Percentiles rank a stretch among this genome's conserved stretches.
These are phyloP conservation scores for Pimpla rufipes DNA, from an alignment of 2,888 invertebrate genomes.

Conservation along the genomic window DNA sequence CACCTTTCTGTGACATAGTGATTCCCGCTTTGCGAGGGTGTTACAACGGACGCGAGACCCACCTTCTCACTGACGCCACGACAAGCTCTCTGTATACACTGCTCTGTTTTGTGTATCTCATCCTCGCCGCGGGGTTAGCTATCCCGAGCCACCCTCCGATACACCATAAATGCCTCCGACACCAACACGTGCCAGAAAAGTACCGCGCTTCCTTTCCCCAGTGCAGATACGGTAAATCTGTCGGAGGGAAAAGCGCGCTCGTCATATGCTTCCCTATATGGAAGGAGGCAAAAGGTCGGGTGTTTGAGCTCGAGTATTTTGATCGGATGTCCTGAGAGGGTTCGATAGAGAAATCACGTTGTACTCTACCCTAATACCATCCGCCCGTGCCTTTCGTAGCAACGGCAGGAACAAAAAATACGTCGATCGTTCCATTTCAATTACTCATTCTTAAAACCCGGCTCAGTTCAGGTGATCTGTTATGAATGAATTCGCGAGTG, in stretches of 20 bases:
- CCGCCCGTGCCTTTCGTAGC: background rate
- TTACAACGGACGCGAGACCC: slow-evolving; percentile 43
- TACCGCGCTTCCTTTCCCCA: slow-evolving; percentile 57
- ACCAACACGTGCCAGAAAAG: slow-evolving; percentile 22
- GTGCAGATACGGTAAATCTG: slow-evolving; percentile 45
- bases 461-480: too few species aligned
- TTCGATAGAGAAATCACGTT: slow-evolving; percentile 22
- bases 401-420: slow-evolving; percentile 6
- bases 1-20: slow-evolving; percentile 61
- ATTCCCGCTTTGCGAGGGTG: slow-evolving; percentile 61
- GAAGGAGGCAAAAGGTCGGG: slow-evolving; percentile 53
- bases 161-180: slow-evolving; percentile 53
- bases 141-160: slow-evolving; percentile 38
- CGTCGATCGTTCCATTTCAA: slow-evolving; percentile 8
- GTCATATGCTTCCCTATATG: slow-evolving; percentile 49
- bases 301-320: slow-evolving; percentile 45
- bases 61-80: background rate
- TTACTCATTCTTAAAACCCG: background rate
- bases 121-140: slow-evolving; percentile 42
- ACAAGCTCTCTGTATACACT: slow-evolving; percentile 15
- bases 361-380: background rate
- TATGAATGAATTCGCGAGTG: too few species aligned
- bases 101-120: slow-evolving; percentile 36
- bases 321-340: slow-evolving; percentile 29
- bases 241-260: slow-evolving; percentile 21